These are phyloP conservation scores for Platanista minor DNA, from an alignment of 2,113 vertebrate genomes.

Conservation along the genomic window DNA sequence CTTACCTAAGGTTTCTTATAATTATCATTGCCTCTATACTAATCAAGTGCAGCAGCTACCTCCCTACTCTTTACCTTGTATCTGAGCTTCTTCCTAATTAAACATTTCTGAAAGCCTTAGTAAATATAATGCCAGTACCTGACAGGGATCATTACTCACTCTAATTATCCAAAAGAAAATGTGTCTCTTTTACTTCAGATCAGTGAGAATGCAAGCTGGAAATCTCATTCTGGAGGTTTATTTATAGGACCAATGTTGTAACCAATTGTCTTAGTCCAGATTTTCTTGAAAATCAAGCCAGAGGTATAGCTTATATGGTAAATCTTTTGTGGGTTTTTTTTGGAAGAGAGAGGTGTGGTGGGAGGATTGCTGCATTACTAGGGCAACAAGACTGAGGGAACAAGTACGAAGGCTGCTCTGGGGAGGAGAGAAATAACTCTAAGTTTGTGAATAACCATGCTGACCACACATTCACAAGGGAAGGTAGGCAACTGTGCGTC, in stretches of 20 bases:
- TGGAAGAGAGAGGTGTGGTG: accelerated
- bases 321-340: neutral
- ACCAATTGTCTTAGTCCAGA: neutral
- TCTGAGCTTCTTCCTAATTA: neutral
- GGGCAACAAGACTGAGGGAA: too few relatives aligned
- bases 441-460: neutral
- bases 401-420: neutral
- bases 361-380: neutral
- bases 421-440: neutral
- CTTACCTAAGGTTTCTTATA: neutral
- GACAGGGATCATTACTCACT: neutral
- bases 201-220: neutral
- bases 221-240: neutral
- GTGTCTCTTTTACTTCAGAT: neutral
- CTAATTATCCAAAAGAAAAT: neutral
- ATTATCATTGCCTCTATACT: neutral
- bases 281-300: neutral
- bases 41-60: neutral
- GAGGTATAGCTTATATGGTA: neutral
- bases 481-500: neutral
- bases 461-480: neutral
- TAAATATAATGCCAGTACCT: neutral
- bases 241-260: neutral
- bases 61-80: neutral
- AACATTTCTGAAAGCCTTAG: neutral